Conservation (phyloP, 2,888 invertebrate species). For the Myopa tessellatipennis region DNA sequence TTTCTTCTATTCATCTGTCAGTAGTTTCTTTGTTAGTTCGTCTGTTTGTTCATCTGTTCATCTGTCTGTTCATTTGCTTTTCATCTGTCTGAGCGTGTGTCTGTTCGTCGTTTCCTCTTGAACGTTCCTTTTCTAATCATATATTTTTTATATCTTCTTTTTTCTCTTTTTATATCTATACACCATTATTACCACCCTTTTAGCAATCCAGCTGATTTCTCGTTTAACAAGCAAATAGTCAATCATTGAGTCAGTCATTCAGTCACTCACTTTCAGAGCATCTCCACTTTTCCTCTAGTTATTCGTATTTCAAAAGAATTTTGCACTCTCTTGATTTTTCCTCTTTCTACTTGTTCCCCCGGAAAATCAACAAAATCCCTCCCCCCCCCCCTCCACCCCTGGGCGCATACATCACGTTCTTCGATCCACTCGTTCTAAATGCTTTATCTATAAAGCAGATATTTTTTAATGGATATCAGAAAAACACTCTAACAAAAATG, state of each 20-base stretch:
- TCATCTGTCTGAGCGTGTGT: too few relatives aligned
- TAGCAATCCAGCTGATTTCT: background rate
- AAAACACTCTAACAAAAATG: background rate
- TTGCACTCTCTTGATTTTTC: too few relatives aligned
- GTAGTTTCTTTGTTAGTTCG: too few relatives aligned
- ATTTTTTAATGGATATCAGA: background rate
- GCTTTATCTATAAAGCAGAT: background rate
- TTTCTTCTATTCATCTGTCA: too few relatives aligned
- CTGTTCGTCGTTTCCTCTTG: background rate
- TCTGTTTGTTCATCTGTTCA: too few relatives aligned
- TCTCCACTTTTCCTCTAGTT: background rate
- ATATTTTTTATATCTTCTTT: background rate
- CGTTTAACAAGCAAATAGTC: background rate
- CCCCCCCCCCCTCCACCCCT: too few relatives aligned
- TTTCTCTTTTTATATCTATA: background rate
- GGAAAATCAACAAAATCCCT: too few relatives aligned
- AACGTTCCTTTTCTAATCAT: background rate
- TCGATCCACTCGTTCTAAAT: background rate
- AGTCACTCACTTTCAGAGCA: background rate
- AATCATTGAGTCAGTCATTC: background rate
- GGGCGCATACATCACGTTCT: background rate
- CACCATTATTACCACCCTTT: background rate
- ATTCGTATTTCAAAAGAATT: background rate
- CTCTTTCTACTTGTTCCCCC: too few relatives aligned
- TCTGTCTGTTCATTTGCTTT: too few relatives aligned